These are phyloP conservation scores for Luffia ferchaultella DNA, from an alignment of 2,888 invertebrate species.

Conservation along the genomic window DNA sequence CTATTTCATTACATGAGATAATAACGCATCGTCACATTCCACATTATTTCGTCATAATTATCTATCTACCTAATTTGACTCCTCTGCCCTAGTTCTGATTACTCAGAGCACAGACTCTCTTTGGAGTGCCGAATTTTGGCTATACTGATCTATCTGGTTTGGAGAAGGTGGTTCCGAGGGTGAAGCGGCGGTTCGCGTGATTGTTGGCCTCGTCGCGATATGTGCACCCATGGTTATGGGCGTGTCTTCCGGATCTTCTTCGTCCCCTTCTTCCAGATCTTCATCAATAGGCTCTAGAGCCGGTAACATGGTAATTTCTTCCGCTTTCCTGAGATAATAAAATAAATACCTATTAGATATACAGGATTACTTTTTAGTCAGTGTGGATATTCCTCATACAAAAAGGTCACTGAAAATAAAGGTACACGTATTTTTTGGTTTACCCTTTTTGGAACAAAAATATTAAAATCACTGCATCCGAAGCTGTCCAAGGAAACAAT, in stretches of 20 bases:
- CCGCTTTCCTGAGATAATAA: slow-evolving; percentile 47
- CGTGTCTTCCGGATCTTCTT: slow-evolving; percentile 75
- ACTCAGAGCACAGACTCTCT: slow-evolving; percentile 77
- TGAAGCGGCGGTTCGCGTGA: slow-evolving; percentile 79
- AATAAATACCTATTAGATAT: too few relatives aligned
- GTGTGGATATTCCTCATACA: neutral
- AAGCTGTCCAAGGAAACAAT: too few relatives aligned
- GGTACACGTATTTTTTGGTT: too few relatives aligned
- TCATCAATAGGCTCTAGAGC: slow-evolving; percentile 85
- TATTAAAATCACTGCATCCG: too few relatives aligned
- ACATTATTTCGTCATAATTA: neutral
- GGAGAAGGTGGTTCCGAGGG: slow-evolving; percentile 58
- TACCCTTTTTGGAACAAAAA: too few relatives aligned
- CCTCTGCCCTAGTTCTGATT: neutral
- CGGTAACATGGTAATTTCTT: slow-evolving; percentile 73
- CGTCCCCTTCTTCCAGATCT: slow-evolving; percentile 73
- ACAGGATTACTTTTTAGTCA: neutral
- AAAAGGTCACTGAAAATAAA: neutral
- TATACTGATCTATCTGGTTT: slow-evolving; percentile 17
- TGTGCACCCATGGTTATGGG: slow-evolving; percentile 72
- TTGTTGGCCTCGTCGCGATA: slow-evolving; percentile 63
- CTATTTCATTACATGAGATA: too few relatives aligned
- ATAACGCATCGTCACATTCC: too few relatives aligned
- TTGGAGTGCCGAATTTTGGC: too few relatives aligned
- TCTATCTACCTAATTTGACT: neutral